phyloP scores from a whole-genome alignment of 2,113 vertebrate species.

The Siniperca chuatsi region DNA sequence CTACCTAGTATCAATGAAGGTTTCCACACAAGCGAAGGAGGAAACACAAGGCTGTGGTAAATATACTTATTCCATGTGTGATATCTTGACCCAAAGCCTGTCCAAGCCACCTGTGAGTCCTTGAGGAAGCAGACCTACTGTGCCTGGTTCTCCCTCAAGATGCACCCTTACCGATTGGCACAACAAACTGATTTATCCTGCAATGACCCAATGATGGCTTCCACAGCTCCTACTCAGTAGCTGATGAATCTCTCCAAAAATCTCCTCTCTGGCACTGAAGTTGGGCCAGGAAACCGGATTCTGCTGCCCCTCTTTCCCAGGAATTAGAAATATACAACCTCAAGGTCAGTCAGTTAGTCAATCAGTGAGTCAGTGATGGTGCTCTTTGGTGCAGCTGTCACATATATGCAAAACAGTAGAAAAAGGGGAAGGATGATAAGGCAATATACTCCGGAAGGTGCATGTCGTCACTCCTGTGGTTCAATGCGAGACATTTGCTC shows the following conservation, averaged over 20 bases:
- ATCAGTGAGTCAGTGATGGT: neutral
- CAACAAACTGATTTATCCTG: neutral
- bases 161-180: neutral
- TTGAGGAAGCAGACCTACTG: neutral
- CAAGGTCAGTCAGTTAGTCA: constrained; percentile 2
- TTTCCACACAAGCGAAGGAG: neutral
- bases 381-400: constrained; percentile 9
- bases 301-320: neutral
- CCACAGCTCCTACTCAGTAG: neutral
- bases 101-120: neutral
- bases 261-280: too few species aligned
- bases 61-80: neutral
- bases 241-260: neutral
- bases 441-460: neutral
- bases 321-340: neutral
- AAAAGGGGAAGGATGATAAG: neutral
- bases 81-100: neutral
- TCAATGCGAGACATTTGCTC: neutral
- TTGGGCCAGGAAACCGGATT: too few species aligned
- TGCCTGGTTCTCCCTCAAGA: neutral
- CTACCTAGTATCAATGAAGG: neutral
- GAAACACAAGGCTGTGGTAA: neutral
- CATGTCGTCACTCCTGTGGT: neutral
- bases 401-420: neutral
- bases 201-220: neutral